phyloP scores from a whole-genome alignment of 1,140 invertebrate species.

The Chlorops oryzae region DNA sequence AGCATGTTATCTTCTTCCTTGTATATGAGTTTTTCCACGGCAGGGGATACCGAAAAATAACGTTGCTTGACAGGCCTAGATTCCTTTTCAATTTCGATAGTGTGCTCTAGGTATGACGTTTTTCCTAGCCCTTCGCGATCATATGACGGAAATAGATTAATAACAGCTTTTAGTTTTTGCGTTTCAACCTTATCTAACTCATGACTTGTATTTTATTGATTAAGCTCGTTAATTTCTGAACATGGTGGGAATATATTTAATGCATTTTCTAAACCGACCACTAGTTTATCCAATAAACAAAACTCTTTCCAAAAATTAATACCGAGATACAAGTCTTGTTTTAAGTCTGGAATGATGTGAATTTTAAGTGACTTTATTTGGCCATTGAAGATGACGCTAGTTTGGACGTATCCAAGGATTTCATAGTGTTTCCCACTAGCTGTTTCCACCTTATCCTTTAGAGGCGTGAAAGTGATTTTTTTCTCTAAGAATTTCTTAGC shows the following conservation, averaged over 20 bases:
- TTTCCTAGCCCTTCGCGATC: not conserved
- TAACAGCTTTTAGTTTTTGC: not conserved
- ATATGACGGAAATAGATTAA: constrained; percentile 5
- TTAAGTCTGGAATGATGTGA: constrained; percentile 7
- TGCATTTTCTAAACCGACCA: not conserved
- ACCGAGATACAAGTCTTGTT: constrained; percentile 10
- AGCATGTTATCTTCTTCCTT: constrained; percentile 15
- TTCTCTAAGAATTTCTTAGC: not conserved
- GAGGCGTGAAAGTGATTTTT: not conserved
- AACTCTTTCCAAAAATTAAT: constrained; percentile 16
- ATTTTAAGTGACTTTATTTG: constrained; percentile 5
- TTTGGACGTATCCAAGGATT: not conserved
- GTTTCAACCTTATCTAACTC: not conserved
- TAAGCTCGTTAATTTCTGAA: no score
- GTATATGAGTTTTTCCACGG: constrained; percentile 16
- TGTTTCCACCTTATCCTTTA: not conserved
- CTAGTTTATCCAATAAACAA: not conserved
- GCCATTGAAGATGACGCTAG: constrained; percentile 9
- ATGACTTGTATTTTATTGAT: no score
- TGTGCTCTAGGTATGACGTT: not conserved
- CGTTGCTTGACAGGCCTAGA: constrained; percentile 4
- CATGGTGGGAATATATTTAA: not conserved
- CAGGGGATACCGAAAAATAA: constrained; percentile 14
- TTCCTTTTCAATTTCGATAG: not conserved
- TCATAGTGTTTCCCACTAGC: constrained; percentile 7